phyloP scores from a whole-genome alignment of 2,888 invertebrate species.

The Caenorhabditis macrosperma region DNA sequence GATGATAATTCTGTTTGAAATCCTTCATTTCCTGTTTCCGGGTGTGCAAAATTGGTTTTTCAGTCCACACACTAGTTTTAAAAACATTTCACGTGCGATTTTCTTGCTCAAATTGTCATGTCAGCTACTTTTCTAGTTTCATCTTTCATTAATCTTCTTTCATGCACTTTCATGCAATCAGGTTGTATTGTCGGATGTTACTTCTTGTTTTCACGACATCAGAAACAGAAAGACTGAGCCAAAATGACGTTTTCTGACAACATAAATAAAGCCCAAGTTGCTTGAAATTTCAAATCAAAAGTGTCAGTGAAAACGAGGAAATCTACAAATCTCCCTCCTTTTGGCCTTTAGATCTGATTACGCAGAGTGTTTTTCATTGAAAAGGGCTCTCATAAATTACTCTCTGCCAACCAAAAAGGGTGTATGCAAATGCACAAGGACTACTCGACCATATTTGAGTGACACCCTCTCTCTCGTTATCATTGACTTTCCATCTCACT shows the following conservation, averaged over 20 bases:
- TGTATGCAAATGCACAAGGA: not conserved
- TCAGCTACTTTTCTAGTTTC: too few species aligned
- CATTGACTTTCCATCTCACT: not conserved
- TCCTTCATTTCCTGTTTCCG: too few species aligned
- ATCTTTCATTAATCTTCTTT: too few species aligned
- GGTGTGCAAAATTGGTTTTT: too few species aligned
- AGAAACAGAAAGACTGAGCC: not conserved
- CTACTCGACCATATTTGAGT: not conserved
- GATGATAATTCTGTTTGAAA: too few species aligned
- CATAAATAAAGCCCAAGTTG: too few species aligned
- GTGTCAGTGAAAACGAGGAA: not conserved
- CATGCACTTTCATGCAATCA: not conserved
- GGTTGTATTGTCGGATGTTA: not conserved
- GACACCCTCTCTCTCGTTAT: not conserved
- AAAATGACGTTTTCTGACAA: not conserved
- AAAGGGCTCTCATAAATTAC: constrained; percentile 5
- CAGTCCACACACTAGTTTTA: too few species aligned
- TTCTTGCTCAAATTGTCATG: too few species aligned
- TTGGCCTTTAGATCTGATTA: not conserved
- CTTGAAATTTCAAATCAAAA: not conserved
- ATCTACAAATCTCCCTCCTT: not conserved
- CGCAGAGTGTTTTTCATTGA: constrained; percentile 1
- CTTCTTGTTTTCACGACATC: not conserved
- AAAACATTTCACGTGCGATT: too few species aligned
- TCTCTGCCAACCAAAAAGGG: not conserved